Evolutionary conservation across 1,140 invertebrate species (phyloP).

Genomic region (Chelonus insularis): DNA sequence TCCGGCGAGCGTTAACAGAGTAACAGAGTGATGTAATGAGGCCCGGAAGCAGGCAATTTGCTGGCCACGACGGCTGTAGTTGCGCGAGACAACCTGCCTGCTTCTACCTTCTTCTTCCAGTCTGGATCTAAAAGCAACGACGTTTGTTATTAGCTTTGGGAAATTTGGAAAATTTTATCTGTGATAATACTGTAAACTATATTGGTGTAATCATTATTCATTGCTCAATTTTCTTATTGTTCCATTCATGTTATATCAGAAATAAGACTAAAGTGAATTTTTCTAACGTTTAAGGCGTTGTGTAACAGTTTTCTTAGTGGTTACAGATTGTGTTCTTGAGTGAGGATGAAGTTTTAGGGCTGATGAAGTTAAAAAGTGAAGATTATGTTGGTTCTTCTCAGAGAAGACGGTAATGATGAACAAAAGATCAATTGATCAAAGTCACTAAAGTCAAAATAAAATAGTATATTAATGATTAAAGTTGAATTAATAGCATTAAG

Average conservation of each 20-base stretch:
- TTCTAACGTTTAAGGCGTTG: no score
- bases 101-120: constrained; percentile 28
- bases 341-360: no score
- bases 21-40: constrained; percentile 64
- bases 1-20: constrained; percentile 62
- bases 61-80: constrained; percentile 51
- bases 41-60: constrained; percentile 62
- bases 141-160: neutral
- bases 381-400: constrained; percentile 13
- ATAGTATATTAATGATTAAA: no score
- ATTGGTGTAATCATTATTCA: no score
- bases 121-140: neutral
- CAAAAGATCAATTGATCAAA: neutral
- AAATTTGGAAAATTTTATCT: neutral
- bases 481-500: no score
- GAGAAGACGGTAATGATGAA: neutral
- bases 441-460: no score
- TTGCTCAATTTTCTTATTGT: no score
- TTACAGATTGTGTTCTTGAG: no score
- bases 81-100: constrained; percentile 58
- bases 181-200: no score
- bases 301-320: no score
- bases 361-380: neutral
- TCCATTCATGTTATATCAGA: no score
- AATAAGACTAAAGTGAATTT: no score